Evolutionary conservation across 2,888 invertebrate genomes (phyloP), one percentile per base, ranked within the genome.

Genomic region (Parapristionchus giblindavisi): DNA sequence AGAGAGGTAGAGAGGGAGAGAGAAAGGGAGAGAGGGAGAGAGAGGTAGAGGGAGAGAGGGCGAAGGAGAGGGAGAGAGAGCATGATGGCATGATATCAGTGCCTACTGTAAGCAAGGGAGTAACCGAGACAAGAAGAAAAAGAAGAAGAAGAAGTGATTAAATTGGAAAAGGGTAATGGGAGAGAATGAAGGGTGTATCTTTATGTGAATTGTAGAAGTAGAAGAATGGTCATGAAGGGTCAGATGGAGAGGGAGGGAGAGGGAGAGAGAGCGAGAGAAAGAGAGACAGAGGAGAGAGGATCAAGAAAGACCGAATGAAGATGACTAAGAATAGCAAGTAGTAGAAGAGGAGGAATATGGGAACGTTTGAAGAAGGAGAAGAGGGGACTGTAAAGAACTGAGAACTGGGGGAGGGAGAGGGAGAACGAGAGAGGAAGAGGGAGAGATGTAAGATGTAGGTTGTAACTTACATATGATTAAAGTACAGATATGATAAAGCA

Each of bases 391-490:
- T 11, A 48, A 21, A 48, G 48, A 21, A 48, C n/a, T n/a, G n/a
- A 21, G 21, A 21, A 21, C 14, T 14, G 48, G 48, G 48, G 21
- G 21, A 21, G 21, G 48, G 48, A 21, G 48, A 21, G 21, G 48
- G 48, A 48, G 48, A 48, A 21, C 48, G 48, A 48, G 48, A 14
- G 48, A 48, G 48, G 48, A n/a, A n/a, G n/a, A n/a, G n/a, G n/a
- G n/a, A n/a, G n/a, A n/a, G n/a, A n/a, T n/a, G n/a, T n/a, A n/a
- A n/a, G n/a, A n/a, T n/a, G n/a, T n/a, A n/a, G n/a, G n/a, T n/a
- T n/a, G n/a, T n/a, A 63, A 40, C 63, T 6, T 63, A 63, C 63
- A 63, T 40, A 11, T 63, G 63, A 8, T 38, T 14, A 5, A 40
- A 27, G 34, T 63, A 63, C 11, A 63, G 63, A 40, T 27, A 43